Conservation (phyloP, 92 coral and sea anemone genomes). For the Epizoanthus ramosus region DNA sequence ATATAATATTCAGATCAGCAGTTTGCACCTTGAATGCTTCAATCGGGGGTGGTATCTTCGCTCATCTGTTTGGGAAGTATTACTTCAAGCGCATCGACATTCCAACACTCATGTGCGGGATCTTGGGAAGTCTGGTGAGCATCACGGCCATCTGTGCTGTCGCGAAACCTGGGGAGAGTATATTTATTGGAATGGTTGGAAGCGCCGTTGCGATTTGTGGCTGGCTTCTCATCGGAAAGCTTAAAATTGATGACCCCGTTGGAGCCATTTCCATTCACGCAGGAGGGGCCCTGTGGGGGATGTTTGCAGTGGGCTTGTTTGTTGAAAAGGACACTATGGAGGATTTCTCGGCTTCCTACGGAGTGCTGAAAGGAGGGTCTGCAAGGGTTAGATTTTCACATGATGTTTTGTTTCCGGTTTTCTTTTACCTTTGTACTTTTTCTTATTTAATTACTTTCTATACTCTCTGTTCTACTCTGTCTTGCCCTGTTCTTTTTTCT, state of each 20-base stretch:
- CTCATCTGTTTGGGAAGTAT: conserved; percentile 28
- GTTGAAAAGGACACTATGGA: conserved; percentile 81
- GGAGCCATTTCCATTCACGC: conserved; percentile 87
- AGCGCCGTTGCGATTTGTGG: conserved; percentile 77
- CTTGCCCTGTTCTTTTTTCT: neutral
- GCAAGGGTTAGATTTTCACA: conserved; percentile 14
- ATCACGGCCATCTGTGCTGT: conserved; percentile 96
- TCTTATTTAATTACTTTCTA: neutral
- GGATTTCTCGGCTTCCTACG: conserved; percentile 71
- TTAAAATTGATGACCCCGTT: conserved; percentile 83
- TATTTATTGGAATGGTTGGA: conserved; percentile 79
- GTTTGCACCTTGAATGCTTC: conserved; percentile 91
- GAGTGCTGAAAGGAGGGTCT: conserved; percentile 85
- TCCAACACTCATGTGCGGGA: conserved; percentile 82
- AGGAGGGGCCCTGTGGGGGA: conserved; percentile 88
- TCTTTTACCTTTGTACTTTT: neutral
- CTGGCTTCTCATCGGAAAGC: conserved; percentile 73
- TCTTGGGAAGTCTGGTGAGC: conserved; percentile 88
- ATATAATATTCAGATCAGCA: conserved; percentile 61
- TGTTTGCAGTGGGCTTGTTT: conserved; percentile 88
- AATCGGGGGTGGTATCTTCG: conserved; percentile 85
- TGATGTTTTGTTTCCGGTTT: neutral
- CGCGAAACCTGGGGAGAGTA: conserved; percentile 91
- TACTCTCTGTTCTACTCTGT: conserved; percentile 7
- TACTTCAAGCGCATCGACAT: conserved; percentile 69